Conservation (phyloP, 2,113 vertebrate genomes). For the Grallaria varia region DNA sequence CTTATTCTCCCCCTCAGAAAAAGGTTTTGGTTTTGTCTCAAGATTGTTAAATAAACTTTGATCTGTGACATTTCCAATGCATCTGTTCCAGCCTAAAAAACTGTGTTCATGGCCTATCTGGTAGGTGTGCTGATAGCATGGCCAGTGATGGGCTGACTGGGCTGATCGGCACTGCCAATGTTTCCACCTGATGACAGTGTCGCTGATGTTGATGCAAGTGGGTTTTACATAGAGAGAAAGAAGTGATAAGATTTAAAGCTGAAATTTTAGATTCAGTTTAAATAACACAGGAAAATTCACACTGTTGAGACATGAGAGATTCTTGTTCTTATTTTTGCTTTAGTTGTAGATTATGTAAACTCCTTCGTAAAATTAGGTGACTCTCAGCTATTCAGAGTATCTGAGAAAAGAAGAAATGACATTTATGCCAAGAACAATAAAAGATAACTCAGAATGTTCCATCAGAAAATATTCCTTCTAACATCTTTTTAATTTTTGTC, state of each 20-base stretch:
- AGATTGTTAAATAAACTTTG: neutral
- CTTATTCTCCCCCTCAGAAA: neutral
- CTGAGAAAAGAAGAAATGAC: neutral
- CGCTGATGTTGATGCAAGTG: neutral
- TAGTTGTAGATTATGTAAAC: neutral
- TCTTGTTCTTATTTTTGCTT: neutral
- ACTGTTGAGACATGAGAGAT: neutral
- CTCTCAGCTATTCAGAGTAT: neutral
- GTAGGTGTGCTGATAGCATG: neutral
- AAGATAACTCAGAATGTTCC: neutral
- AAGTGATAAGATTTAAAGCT: neutral
- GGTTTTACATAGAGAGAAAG: neutral
- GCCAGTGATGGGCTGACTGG: neutral
- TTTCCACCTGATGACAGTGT: neutral
- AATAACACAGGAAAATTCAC: neutral
- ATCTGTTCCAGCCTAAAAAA: neutral
- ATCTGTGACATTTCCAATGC: neutral
- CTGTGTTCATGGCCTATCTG: neutral
- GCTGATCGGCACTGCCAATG: neutral
- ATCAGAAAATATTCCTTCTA: neutral
- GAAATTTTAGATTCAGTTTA: neutral
- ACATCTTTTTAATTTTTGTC: neutral
- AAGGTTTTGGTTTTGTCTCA: neutral
- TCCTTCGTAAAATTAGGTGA: neutral
- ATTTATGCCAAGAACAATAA: neutral